Percentiles rank a stretch among this genome's conserved stretches.
Conservation (phyloP, 1,140 invertebrate genomes). For the Aradophagus sp. region DNA sequence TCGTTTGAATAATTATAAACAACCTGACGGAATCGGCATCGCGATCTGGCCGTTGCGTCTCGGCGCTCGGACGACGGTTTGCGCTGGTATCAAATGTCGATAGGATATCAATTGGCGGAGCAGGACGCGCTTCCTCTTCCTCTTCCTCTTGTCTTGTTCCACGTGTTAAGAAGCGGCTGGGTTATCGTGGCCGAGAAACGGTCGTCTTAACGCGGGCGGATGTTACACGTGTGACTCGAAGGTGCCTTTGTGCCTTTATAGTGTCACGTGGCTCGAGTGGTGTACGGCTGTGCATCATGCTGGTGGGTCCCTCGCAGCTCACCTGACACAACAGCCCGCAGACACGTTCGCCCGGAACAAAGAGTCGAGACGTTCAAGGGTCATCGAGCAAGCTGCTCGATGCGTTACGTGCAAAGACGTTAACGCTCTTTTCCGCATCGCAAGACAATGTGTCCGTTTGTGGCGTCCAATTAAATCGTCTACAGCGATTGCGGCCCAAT, state of each 20-base stretch:
- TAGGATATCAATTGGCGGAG: constrained; percentile 11
- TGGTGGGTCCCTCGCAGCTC: constrained; percentile 45
- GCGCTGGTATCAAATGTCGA: constrained; percentile 34
- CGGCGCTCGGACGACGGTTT: neutral
- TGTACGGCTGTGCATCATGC: constrained; percentile 41
- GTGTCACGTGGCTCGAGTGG: constrained; percentile 50
- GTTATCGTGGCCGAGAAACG: constrained; percentile 32
- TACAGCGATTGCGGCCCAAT: too few relatives aligned
- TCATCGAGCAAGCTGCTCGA: constrained; percentile 16
- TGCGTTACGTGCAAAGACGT: constrained; percentile 13
- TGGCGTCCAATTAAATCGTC: too few relatives aligned
- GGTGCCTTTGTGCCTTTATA: constrained; percentile 47
- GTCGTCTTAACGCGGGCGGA: constrained; percentile 45
- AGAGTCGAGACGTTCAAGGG: constrained; percentile 23
- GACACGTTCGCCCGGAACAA: constrained; percentile 44
- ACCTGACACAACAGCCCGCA: constrained; percentile 51
- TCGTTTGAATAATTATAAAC: too few relatives aligned
- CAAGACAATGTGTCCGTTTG: too few relatives aligned
- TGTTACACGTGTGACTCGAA: constrained; percentile 39
- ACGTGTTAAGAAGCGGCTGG: constrained; percentile 53
- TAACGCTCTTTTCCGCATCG: neutral
- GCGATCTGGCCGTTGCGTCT: too few relatives aligned
- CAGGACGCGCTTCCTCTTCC: constrained; percentile 39
- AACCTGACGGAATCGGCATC: too few relatives aligned
- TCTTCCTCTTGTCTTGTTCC: constrained; percentile 37